Evolutionary conservation across 2,113 vertebrate genomes (phyloP).

Genomic region (Salvelinus namaycush): DNA sequence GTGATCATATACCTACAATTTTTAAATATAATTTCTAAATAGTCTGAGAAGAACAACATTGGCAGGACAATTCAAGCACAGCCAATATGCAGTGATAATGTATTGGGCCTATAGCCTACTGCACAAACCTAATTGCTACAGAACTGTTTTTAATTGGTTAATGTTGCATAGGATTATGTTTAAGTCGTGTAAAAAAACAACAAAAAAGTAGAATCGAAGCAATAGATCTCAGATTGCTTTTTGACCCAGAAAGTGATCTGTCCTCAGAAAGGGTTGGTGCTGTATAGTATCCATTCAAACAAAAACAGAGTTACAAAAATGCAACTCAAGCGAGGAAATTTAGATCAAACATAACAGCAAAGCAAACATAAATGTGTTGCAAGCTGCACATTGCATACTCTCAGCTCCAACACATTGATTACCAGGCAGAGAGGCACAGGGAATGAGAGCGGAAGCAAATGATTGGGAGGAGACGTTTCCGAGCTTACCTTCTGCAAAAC

Average conservation of each 20-base stretch:
- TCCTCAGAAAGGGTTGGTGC: too few relatives aligned
- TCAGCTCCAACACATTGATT: background rate
- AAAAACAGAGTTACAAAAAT: background rate
- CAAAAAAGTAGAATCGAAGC: too few relatives aligned
- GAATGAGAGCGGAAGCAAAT: background rate
- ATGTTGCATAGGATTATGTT: too few relatives aligned
- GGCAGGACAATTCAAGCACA: too few relatives aligned
- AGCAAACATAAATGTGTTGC: background rate
- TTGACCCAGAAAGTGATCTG: background rate
- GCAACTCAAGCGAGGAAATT: background rate
- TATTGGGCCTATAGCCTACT: too few relatives aligned
- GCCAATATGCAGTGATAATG: too few relatives aligned
- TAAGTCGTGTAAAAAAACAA: too few relatives aligned
- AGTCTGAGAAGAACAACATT: too few relatives aligned
- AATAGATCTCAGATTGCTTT: background rate
- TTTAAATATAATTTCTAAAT: too few relatives aligned
- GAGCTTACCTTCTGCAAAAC: constrained; percentile 96
- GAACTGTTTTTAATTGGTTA: too few relatives aligned
- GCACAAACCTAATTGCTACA: too few relatives aligned
- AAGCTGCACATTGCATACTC: background rate
- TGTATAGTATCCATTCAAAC: background rate
- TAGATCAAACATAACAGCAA: background rate
- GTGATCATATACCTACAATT: too few relatives aligned
- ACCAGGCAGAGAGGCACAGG: background rate
- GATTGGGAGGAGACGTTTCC: constrained; percentile 47